Evolutionary conservation across 2,888 invertebrate genomes (phyloP).

Genomic region (Sphecodes monilicornis): DNA sequence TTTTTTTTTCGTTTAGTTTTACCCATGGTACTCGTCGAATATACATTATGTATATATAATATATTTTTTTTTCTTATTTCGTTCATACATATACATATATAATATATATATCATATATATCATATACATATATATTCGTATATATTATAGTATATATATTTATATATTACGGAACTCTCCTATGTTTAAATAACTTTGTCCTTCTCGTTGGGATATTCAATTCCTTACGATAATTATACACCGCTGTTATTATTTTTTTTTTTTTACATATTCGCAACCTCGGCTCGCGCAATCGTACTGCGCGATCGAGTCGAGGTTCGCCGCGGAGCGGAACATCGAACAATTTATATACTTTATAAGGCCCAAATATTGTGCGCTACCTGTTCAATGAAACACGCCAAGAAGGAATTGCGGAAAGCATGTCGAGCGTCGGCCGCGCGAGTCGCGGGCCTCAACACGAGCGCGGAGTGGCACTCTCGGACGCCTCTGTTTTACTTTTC

Average conservation of each 20-base stretch:
- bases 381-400: slow-evolving; percentile 70
- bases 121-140: slow-evolving; percentile 41
- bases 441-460: not conserved
- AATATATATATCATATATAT: slow-evolving; percentile 4
- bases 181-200: slow-evolving; percentile 51
- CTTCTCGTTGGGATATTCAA: slow-evolving; percentile 62
- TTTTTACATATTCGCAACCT: not conserved
- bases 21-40: slow-evolving; percentile 49
- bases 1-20: slow-evolving; percentile 37
- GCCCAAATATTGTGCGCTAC: slow-evolving; percentile 76
- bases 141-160: slow-evolving; percentile 54
- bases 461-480: not conserved
- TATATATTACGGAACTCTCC: slow-evolving; percentile 54
- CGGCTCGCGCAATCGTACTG: not conserved
- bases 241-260: slow-evolving; percentile 2
- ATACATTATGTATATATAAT: slow-evolving; percentile 50
- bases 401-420: slow-evolving; percentile 61
- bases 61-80: slow-evolving; percentile 14
- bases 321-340: slow-evolving; percentile 65
- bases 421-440: slow-evolving; percentile 29
- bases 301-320: slow-evolving; percentile 19
- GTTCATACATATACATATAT: not conserved
- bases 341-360: slow-evolving; percentile 69
- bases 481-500: slow-evolving; percentile 26
- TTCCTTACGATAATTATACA: slow-evolving; percentile 67